Percentiles rank a stretch among this genome's conserved stretches.
Evolutionary conservation across 2,888 invertebrate genomes (phyloP).

Genomic region (Orthonevra nobilis): DNA sequence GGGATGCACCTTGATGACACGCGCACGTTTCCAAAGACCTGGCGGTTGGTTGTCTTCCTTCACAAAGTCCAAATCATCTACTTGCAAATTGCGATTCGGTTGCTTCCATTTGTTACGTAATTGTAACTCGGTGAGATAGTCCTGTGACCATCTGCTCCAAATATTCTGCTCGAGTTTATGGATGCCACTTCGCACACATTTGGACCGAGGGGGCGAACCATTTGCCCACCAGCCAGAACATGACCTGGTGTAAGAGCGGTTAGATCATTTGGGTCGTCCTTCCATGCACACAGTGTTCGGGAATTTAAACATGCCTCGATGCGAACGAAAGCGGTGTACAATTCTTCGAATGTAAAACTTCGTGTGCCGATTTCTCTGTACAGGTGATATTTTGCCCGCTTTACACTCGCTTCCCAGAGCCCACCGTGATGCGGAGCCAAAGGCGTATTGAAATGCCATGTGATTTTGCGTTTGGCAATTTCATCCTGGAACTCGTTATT

Average conservation of each 20-base stretch:
- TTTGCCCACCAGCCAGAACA: background rate
- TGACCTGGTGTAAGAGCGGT: background rate
- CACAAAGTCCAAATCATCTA: background rate
- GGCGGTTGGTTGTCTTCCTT: slow-evolving; percentile 1
- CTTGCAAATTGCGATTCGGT: background rate
- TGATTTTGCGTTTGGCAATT: slow-evolving; percentile 1
- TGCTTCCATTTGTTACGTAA: background rate
- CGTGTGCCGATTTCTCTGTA: background rate
- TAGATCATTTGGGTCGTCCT: background rate
- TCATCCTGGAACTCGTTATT: background rate
- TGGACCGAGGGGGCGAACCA: background rate
- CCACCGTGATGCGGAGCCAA: background rate
- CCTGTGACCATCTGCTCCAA: background rate
- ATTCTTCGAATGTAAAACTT: background rate
- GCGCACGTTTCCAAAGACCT: background rate
- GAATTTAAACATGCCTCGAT: slow-evolving; percentile 3
- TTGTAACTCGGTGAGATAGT: background rate
- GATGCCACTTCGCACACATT: background rate
- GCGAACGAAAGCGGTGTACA: background rate
- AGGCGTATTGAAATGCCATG: slow-evolving; percentile 5
- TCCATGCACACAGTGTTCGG: background rate
- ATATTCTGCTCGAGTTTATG: background rate
- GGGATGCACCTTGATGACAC: background rate
- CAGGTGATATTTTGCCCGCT: background rate
- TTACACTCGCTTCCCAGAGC: background rate